Conservation (phyloP, 1,140 invertebrate species). For the Argopecten irradians region DNA sequence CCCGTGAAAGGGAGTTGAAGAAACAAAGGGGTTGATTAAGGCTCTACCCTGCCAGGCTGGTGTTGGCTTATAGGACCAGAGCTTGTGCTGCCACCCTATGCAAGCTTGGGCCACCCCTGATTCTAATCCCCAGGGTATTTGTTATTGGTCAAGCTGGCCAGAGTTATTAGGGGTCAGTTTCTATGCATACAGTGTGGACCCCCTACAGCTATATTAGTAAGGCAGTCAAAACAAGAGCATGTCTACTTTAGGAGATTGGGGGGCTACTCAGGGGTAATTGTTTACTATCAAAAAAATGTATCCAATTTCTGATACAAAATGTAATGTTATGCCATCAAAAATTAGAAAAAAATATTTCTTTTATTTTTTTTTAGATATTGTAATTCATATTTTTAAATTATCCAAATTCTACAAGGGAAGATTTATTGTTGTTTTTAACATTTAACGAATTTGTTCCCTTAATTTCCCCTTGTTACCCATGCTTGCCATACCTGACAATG, state of each 20-base stretch:
- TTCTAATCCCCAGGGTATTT: constrained; percentile 3
- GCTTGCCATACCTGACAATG: not conserved
- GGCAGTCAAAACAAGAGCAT: constrained; percentile 16
- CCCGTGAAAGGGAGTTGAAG: not conserved
- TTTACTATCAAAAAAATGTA: not conserved
- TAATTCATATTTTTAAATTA: too few species aligned
- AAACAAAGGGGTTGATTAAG: not conserved
- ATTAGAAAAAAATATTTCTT: too few species aligned
- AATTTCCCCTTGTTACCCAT: not conserved
- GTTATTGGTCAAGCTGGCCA: not conserved
- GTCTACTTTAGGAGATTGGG: not conserved
- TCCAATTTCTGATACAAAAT: too few species aligned
- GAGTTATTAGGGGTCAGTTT: constrained; percentile 11
- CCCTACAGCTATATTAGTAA: not conserved
- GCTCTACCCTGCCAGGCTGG: not conserved
- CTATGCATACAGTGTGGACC: not conserved
- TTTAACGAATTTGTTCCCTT: not conserved
- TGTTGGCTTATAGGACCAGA: not conserved
- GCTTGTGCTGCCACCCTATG: not conserved
- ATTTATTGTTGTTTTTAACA: too few species aligned
- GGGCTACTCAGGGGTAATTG: not conserved
- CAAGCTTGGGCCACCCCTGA: constrained; percentile 9
- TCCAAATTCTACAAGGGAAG: too few species aligned
- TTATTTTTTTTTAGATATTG: too few species aligned
- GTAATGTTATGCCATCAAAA: too few species aligned